phyloP scores from a whole-genome alignment of 1,140 invertebrate genomes.

The Drosophila cardini region DNA sequence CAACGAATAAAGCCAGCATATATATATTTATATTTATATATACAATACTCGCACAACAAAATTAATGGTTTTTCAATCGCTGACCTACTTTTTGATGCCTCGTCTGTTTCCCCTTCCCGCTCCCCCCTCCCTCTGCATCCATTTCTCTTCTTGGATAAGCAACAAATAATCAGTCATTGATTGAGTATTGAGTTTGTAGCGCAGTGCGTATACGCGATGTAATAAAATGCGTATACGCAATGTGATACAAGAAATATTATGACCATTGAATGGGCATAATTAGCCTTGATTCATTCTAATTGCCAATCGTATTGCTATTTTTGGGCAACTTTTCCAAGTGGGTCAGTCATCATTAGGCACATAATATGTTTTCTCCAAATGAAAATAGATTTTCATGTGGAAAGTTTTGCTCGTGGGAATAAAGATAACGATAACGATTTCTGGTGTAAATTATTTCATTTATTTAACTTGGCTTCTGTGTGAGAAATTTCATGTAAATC shows the following conservation, averaged over 20 bases:
- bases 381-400: conserved; percentile 32
- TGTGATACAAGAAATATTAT: conserved; percentile 4
- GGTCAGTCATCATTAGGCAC: conserved; percentile 35
- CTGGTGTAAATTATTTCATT: conserved; percentile 79
- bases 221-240: conserved; percentile 28
- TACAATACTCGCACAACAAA: conserved; percentile 3
- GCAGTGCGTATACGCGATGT: conserved; percentile 28
- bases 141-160: conserved; percentile 11
- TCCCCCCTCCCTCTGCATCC: too few species aligned
- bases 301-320: conserved; percentile 24
- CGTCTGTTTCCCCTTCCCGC: neutral
- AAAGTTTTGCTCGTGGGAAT: conserved; percentile 11
- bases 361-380: conserved; percentile 11
- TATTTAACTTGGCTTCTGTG: conserved; percentile 64
- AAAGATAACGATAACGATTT: conserved; percentile 2
- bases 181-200: conserved; percentile 18
- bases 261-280: conserved; percentile 17
- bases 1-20: conserved; percentile 8
- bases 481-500: conserved; percentile 36
- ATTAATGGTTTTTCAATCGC: conserved; percentile 69
- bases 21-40: neutral
- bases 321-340: conserved; percentile 39
- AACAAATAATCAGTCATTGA: conserved; percentile 28
- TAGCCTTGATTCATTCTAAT: conserved; percentile 45
- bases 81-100: conserved; percentile 67